phyloP scores from a whole-genome alignment of 1,140 invertebrate genomes.

The Bacillus rossius region DNA sequence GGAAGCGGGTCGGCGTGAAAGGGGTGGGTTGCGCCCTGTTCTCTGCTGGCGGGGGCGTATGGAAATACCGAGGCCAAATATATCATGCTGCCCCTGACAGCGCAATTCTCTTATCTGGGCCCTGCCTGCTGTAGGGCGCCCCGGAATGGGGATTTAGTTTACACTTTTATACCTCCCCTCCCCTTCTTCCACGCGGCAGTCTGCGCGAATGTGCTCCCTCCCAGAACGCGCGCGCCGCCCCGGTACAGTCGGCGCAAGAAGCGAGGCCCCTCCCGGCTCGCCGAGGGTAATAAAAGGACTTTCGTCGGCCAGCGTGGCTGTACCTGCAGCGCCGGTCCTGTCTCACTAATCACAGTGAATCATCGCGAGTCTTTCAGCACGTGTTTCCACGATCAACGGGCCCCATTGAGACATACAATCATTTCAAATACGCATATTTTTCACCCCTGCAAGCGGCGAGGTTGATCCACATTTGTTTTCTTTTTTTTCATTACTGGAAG shows the following conservation, averaged over 20 bases:
- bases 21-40: neutral
- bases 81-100: slow-evolving; percentile 77
- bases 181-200: neutral
- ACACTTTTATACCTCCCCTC: neutral
- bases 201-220: neutral
- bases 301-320: too few relatives aligned
- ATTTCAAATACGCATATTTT: too few relatives aligned
- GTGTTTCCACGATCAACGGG: too few relatives aligned
- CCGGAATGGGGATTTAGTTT: slow-evolving; percentile 12
- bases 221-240: neutral
- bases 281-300: too few relatives aligned
- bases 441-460: too few relatives aligned
- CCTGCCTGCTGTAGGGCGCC: slow-evolving; percentile 23
- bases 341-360: too few relatives aligned
- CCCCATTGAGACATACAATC: too few relatives aligned
- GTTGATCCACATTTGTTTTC: too few relatives aligned
- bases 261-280: neutral
- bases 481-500: too few relatives aligned
- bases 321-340: too few relatives aligned
- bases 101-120: slow-evolving; percentile 77
- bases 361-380: too few relatives aligned
- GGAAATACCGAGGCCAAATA: slow-evolving; percentile 78
- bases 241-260: neutral
- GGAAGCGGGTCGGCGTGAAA: slow-evolving; percentile 20
- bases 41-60: slow-evolving; percentile 46